These are phyloP conservation scores for Osmoderma eremita DNA, from an alignment of 2,888 invertebrate species.

Conservation along the genomic window DNA sequence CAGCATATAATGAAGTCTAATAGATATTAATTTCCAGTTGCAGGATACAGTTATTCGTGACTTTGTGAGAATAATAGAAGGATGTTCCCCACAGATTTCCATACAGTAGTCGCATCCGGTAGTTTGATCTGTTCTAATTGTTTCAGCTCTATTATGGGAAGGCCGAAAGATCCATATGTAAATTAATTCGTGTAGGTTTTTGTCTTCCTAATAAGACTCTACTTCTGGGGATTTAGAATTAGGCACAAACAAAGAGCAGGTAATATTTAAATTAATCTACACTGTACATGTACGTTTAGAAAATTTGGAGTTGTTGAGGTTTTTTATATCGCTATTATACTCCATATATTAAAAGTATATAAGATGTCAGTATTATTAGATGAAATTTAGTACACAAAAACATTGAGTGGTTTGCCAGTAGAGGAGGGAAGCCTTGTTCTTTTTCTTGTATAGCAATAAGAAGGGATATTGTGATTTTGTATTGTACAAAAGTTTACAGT, in stretches of 20 bases:
- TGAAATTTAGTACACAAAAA: too few species aligned
- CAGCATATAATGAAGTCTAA: not conserved
- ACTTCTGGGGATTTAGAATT: not conserved
- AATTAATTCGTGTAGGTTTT: not conserved
- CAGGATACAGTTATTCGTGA: constrained; percentile 1
- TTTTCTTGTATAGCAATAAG: too few species aligned
- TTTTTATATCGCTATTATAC: too few species aligned
- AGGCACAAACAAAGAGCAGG: not conserved
- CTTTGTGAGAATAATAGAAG: constrained; percentile 7
- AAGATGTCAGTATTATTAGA: too few species aligned
- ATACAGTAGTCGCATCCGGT: constrained; percentile 1
- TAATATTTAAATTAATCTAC: not conserved
- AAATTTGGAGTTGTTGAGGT: too few species aligned
- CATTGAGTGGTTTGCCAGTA: too few species aligned
- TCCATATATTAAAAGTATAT: too few species aligned
- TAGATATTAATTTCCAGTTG: not conserved
- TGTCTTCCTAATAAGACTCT: constrained; percentile 6
- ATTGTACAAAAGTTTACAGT: too few species aligned
- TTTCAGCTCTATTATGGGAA: not conserved
- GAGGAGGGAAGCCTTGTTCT: too few species aligned
- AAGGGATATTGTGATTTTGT: too few species aligned
- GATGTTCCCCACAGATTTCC: not conserved
- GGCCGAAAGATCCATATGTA: not conserved
- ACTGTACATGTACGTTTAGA: too few species aligned
- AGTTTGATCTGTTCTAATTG: constrained; percentile 4